Base-by-base conservation (phyloP, 2,113 vertebrate genomes). In the Pitta sordida region DNA sequence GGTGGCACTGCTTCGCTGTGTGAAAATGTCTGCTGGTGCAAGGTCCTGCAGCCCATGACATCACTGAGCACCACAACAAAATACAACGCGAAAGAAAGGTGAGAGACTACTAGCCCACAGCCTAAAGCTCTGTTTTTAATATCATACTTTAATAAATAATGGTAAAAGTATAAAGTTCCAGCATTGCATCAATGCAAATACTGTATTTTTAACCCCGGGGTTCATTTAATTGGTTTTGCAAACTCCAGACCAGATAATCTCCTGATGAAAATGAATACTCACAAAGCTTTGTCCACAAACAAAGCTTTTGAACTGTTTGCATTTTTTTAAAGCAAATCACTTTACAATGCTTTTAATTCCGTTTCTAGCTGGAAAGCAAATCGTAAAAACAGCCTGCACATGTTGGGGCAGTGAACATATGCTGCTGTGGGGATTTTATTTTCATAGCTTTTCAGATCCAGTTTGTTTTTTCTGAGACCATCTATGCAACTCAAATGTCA, bases 1-100 rank as follows among this genome's bases (percentile, higher is more conserved):
- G 97, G 95, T 96, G 96, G 96, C 90, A 95, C 95, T 96, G 90
- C 81, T 90, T 48, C n/a, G 3, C 94, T 91, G 39, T 41, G 46
- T 1, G 32, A 91, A 82, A 87, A 41, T 1, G 10, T 36, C 59
- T 59, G 20, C 39, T 6, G 1, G 29, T 4, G n/a, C 49, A 49
- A 70, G 59, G 67, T 69, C 64, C 84, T 3, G 29, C 79, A 91
- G 86, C 15, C 76, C 79, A 73, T 79, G 71, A 95, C 83, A 81
- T 84, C 88, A 91, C 64, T 0, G 1, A 62, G 49, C 19, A 60
- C 29, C 41, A 22, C 43, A 60, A n/a, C 80, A 79, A 88, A 92
- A 88, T 9, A 56, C 27, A 83, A 7, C n/a, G 43, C 51, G 86
- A 53, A 59, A 80, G 43, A 82, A 70, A 89, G 41, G 56, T 69